phyloP scores from a whole-genome alignment of 2,113 vertebrate genomes.

The Takifugu flavidus region DNA sequence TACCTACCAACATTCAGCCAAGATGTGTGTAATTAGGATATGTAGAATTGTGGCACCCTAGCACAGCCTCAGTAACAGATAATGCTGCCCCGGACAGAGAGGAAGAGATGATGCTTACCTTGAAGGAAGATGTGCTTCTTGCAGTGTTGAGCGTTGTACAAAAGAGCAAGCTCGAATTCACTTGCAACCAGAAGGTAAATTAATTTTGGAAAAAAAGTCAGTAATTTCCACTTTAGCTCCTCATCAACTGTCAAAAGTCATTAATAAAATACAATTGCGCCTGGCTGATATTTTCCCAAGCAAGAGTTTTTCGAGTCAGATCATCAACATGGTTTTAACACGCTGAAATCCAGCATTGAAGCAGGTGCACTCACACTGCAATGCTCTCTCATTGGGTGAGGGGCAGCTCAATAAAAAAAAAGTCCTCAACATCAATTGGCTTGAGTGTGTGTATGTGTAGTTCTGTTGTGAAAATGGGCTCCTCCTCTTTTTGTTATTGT shows the following conservation, averaged over 20 bases:
- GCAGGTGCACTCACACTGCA: slow-evolving; percentile 66
- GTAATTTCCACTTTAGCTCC: slow-evolving; percentile 39
- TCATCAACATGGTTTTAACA: slow-evolving; percentile 60
- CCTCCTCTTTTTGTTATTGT: slow-evolving; percentile 57
- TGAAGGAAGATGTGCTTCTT: slow-evolving; percentile 39
- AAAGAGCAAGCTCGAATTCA: slow-evolving; percentile 16
- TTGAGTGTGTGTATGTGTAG: background rate
- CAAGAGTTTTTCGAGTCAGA: slow-evolving; percentile 43
- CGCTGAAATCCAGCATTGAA: slow-evolving; percentile 60
- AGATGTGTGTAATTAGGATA: slow-evolving; percentile 62
- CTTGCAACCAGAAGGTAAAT: slow-evolving; percentile 17
- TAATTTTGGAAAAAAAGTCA: slow-evolving; percentile 13
- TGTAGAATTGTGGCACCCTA: slow-evolving; percentile 54
- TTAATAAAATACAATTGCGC: slow-evolving; percentile 11
- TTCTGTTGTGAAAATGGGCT: slow-evolving; percentile 56
- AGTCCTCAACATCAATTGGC: slow-evolving; percentile 58
- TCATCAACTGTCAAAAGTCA: slow-evolving; percentile 17
- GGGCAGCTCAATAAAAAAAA: slow-evolving; percentile 57
- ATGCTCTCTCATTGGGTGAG: slow-evolving; percentile 67
- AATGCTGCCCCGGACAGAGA: slow-evolving; percentile 13
- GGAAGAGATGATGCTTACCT: slow-evolving; percentile 51
- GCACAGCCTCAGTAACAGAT: slow-evolving; percentile 41
- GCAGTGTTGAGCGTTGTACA: slow-evolving; percentile 23
- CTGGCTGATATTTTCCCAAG: slow-evolving; percentile 32
- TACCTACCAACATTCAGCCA: slow-evolving; percentile 22